Percentiles rank a stretch among this genome's conserved stretches.
Conservation (phyloP, 2,797 vertebrate species). For the Linurgus olivaceus region DNA sequence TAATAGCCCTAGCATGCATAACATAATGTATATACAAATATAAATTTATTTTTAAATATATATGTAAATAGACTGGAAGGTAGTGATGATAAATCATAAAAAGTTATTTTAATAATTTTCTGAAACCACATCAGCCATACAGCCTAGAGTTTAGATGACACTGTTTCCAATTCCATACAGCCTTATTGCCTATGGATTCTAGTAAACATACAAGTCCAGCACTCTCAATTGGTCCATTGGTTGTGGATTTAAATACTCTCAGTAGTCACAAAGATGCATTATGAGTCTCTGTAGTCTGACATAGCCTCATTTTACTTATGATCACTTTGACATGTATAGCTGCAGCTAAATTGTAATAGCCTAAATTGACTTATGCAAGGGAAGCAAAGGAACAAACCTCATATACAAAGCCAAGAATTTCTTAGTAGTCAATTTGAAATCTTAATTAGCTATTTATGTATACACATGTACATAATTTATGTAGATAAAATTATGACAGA, state of each 20-base stretch:
- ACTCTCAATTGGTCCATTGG: not conserved
- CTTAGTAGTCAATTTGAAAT: not conserved
- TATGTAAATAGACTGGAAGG: not conserved
- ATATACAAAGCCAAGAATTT: not conserved
- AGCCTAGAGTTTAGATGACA: not conserved
- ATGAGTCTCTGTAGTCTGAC: not conserved
- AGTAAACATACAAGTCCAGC: not conserved
- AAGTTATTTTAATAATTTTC: not conserved
- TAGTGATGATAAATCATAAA: not conserved
- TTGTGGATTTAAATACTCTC: not conserved
- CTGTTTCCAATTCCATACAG: not conserved
- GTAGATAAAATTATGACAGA: not conserved
- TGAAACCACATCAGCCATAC: not conserved
- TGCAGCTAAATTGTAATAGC: not conserved
- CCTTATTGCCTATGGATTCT: not conserved
- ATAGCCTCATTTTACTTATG: not conserved
- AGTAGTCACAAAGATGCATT: not conserved
- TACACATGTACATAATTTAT: not conserved
- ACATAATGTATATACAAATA: not conserved
- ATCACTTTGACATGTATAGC: fast-evolving
- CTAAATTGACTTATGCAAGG: not conserved
- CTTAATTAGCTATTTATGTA: not conserved
- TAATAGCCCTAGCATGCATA: not conserved
- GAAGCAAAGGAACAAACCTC: not conserved
- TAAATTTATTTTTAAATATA: not conserved